Base-by-base conservation (phyloP, 2,888 invertebrate species). In the Noctua pronuba region DNA sequence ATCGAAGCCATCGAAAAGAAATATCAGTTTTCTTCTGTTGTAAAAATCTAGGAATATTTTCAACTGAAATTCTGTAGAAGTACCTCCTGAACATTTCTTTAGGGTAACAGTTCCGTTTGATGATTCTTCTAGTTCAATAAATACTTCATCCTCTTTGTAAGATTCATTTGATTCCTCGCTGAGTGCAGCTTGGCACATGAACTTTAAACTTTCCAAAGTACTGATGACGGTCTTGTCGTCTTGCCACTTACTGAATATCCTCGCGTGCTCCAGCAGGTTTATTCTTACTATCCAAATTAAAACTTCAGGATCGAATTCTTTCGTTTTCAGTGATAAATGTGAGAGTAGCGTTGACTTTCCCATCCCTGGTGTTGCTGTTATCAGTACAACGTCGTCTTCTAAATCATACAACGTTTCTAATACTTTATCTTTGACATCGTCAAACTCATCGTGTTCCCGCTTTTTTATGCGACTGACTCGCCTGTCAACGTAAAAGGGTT, bases 241-340 rank as follows among this genome's bases (percentile, higher is more conserved):
- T 28, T 79, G 66, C 82, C 84, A 84, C n/a, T 79, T 58, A 35
- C 35, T 28, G 44, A 87, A 86, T 46, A 73, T 46, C 13, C 64
- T 31, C 0, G 73, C 60, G 31, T 81, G n/a, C 24, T 86, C 79
- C 1, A 77, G 49, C 55, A 86, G 66, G 28, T 86, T 79, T 7
- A 86, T 79, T 60, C 86, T 71, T 62, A 76, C 49, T 62, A 86
- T 79, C 86, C 89, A 88, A 49, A n/a, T n/a, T n/a, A n/a, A n/a
- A n/a, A 75, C 41, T 10, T 58, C 62, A 8, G 77, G 82, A 52
- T 83, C 64, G 0, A n/a, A 0, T 38, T 73, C 44, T 70, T 83
- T 87, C 4, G 85, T 81, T 66, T 71, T 75, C 6, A 81, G 10
- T 5, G 86, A 77, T 44, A 73, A 74, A 3, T 38, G 21, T 7